Conservation (phyloP, 2,797 vertebrate genomes). For the Melanotaenia boesemani region DNA sequence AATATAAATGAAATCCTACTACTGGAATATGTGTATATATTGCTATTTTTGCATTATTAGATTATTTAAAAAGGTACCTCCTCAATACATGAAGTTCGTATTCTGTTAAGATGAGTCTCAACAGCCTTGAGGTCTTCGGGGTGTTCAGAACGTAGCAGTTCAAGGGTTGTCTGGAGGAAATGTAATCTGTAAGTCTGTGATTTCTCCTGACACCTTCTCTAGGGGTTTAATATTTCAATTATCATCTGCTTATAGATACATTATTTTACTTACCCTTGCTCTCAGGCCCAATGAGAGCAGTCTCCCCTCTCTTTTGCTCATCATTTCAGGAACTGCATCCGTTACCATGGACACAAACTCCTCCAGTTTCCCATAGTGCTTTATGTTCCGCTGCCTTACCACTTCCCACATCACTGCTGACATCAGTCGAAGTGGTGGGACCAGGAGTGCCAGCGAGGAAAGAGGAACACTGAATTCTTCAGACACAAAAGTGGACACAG, state of each 20-base stretch:
- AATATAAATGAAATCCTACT: background rate
- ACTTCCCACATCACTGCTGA: constrained; percentile 89
- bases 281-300: constrained; percentile 88
- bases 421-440: constrained; percentile 83
- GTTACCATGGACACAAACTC: constrained; percentile 88
- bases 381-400: constrained; percentile 78
- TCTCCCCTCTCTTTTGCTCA: constrained; percentile 85
- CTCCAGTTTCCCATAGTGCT: constrained; percentile 87
- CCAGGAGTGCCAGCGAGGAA: constrained; percentile 82
- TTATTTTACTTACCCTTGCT: constrained; percentile 81
- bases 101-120: constrained; percentile 77
- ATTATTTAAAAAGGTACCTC: constrained; percentile 56
- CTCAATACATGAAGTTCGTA: constrained; percentile 76
- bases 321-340: constrained; percentile 84
- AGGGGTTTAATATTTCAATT: background rate
- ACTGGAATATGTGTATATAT: background rate
- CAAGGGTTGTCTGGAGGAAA: constrained; percentile 75
- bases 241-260: background rate
- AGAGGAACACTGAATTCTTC: constrained; percentile 79
- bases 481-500: constrained; percentile 1
- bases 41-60: background rate
- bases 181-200: background rate
- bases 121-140: constrained; percentile 82
- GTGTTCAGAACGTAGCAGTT: constrained; percentile 78
- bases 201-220: rapidly evolving